Conservation (phyloP, 2,797 vertebrate genomes). For the Gouania willdenowi region DNA sequence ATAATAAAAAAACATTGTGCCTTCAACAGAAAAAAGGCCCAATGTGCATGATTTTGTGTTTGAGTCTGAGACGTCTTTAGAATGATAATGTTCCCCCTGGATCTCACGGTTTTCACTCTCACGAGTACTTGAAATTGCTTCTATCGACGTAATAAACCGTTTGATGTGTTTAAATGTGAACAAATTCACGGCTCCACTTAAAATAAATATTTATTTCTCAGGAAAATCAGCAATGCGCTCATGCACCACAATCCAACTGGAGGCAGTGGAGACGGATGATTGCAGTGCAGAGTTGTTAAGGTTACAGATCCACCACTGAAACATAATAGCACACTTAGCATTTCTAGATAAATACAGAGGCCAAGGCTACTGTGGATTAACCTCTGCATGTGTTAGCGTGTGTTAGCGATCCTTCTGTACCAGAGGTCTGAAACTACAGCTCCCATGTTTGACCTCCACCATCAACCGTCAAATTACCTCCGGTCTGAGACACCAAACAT, state of each 20-base stretch:
- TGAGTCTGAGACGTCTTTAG: constrained; percentile 22
- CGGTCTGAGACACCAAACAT: too few species aligned
- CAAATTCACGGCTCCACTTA: too few species aligned
- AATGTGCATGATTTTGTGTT: constrained; percentile 11
- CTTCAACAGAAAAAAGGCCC: constrained; percentile 25
- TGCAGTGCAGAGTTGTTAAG: constrained; percentile 43
- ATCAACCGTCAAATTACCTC: too few species aligned
- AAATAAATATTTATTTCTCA: too few species aligned
- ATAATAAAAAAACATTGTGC: neutral
- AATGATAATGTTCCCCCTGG: constrained; percentile 30
- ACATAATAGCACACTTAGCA: constrained; percentile 55
- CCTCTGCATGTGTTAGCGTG: constrained; percentile 6
- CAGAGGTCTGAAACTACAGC: too few species aligned
- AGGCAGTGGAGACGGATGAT: too few species aligned
- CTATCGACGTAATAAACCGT: constrained; percentile 7
- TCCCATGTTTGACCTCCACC: too few species aligned
- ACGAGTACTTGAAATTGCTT: constrained; percentile 24
- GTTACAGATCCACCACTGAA: too few species aligned
- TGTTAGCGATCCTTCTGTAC: neutral
- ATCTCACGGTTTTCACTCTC: constrained; percentile 39
- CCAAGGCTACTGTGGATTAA: constrained; percentile 33
- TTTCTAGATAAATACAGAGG: constrained; percentile 47
- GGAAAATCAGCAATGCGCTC: too few species aligned
- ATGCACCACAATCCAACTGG: too few species aligned
- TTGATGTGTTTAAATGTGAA: too few species aligned